These are phyloP conservation scores for Drosophila ercepeae DNA, from an alignment of 1,140 invertebrate species.

Conservation along the genomic window DNA sequence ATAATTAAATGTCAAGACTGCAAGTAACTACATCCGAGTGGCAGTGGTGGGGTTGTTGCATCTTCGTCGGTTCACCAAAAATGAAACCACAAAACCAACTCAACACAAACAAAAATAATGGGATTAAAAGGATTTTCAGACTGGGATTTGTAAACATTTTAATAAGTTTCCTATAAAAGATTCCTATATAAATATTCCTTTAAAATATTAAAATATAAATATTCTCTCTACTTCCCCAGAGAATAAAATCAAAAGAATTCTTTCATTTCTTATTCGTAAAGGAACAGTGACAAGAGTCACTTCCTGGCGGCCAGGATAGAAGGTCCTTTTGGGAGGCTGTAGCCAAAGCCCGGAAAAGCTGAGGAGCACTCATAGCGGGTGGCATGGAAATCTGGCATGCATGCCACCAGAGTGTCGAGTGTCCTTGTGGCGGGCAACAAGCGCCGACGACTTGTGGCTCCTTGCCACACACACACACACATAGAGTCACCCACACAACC, in stretches of 20 bases:
- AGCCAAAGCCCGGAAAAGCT: not conserved
- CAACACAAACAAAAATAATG: not conserved
- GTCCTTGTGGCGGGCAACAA: slow-evolving; percentile 54
- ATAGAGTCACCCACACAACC: slow-evolving; percentile 9
- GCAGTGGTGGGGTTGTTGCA: not conserved
- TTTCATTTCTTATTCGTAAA: not conserved
- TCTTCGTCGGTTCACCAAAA: slow-evolving; percentile 17
- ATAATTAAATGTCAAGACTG: slow-evolving; percentile 74
- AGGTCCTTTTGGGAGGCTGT: slow-evolving; percentile 32
- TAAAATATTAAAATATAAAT: not conserved
- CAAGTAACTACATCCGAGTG: slow-evolving; percentile 23
- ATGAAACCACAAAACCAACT: slow-evolving; percentile 24
- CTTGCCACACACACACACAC: slow-evolving; percentile 21
- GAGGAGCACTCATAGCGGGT: slow-evolving; percentile 1
- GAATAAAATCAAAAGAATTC: too few relatives aligned
- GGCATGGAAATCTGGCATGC: slow-evolving; percentile 32
- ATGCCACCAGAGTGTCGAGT: slow-evolving; percentile 34
- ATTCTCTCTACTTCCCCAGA: too few relatives aligned
- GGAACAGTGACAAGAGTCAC: not conserved
- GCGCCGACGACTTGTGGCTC: slow-evolving; percentile 57
- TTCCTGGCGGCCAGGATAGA: slow-evolving; percentile 16
- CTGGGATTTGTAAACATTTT: too few relatives aligned
- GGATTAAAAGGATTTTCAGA: not conserved
- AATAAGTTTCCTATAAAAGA: too few relatives aligned
- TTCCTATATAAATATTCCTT: too few relatives aligned